phyloP scores from a whole-genome alignment of 2,888 invertebrate genomes.

The Drosophila paramelanica region DNA sequence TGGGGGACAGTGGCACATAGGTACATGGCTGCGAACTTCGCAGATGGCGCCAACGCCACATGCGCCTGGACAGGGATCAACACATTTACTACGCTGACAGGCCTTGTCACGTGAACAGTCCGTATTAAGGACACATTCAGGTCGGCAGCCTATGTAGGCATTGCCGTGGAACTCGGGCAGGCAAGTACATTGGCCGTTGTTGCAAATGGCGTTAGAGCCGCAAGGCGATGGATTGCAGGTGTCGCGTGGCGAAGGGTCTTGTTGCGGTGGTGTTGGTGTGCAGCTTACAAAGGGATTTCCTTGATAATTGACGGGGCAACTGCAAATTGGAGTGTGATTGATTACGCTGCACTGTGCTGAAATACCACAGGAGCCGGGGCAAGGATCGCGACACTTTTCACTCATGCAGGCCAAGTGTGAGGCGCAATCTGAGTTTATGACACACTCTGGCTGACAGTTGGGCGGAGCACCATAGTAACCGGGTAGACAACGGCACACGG shows the following conservation, averaged over 20 bases:
- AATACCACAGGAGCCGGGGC: conserved; percentile 89
- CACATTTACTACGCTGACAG: conserved; percentile 91
- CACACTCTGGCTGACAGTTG: conserved; percentile 89
- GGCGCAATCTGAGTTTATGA: conserved; percentile 89
- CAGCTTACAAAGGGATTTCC: conserved; percentile 88
- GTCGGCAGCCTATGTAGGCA: conserved; percentile 89
- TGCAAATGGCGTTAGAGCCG: conserved; percentile 91
- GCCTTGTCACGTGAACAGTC: conserved; percentile 91
- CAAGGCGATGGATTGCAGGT: conserved; percentile 91
- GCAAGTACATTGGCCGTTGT: conserved; percentile 88
- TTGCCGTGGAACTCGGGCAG: conserved; percentile 88
- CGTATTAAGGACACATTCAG: conserved; percentile 92
- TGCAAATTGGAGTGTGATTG: conserved; percentile 88
- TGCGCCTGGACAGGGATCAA: conserved; percentile 92
- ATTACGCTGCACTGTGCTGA: conserved; percentile 87
- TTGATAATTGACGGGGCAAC: conserved; percentile 87
- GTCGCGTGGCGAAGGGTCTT: conserved; percentile 60
- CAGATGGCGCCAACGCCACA: conserved; percentile 91
- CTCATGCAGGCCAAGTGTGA: conserved; percentile 88
- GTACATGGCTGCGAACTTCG: conserved; percentile 90
- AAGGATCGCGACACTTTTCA: conserved; percentile 89
- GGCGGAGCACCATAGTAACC: conserved; percentile 89
- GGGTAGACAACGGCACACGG: conserved; percentile 87
- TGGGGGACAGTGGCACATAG: conserved; percentile 89
- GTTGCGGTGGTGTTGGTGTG: conserved; percentile 82